Base-by-base conservation (phyloP, 2,888 invertebrate species). In the Cephus sareptanus region DNA sequence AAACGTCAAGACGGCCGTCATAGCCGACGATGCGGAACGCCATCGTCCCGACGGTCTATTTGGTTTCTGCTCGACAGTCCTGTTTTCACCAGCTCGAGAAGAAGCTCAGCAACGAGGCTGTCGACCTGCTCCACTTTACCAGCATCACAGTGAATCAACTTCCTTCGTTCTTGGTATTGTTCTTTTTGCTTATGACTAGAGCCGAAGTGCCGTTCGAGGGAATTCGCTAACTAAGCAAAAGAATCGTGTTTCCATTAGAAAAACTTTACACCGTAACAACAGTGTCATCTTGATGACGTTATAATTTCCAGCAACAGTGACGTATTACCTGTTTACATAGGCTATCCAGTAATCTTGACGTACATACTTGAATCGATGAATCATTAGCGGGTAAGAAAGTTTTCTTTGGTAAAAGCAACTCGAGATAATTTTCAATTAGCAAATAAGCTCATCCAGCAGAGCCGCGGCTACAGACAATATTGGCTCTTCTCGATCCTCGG, bases 171-270 rank as follows among this genome's bases (percentile, higher is more conserved):
- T 68, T 77, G 74, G 76, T 83, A 80, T 77, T 77, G 77, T 71
- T 71, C 73, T 33, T 77, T 77, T 73, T 78, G 79, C 75, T 79
- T 76, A 81, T 80, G 79, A 74, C 79, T 77, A 75, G 74, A 35
- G 71, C 78, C 80, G 80, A 79, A 71, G 80, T 77, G 76, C 56
- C 77, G 79, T 80, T 83, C 83, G 79, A 81, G 83, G 76, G 82
- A 75, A 83, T 83, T 79, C 35, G 77, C 69, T 79, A 82, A 76
- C 79, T 82, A 83, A 79, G 83, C 77, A 80, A 78, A 79, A 79
- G 80, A 82, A 75, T 83, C 82, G 76, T 82, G 77, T 83, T 83
- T 79, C 83, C 82, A 78, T 83, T 82, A 9, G 76, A 76, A 75
- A 75, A 77, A 56, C 79, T 78, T 76, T 75, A 82, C 71, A 76